Evolutionary conservation across 2,113 vertebrate genomes (phyloP).

Genomic region (Thamnophis sirtalis): DNA sequence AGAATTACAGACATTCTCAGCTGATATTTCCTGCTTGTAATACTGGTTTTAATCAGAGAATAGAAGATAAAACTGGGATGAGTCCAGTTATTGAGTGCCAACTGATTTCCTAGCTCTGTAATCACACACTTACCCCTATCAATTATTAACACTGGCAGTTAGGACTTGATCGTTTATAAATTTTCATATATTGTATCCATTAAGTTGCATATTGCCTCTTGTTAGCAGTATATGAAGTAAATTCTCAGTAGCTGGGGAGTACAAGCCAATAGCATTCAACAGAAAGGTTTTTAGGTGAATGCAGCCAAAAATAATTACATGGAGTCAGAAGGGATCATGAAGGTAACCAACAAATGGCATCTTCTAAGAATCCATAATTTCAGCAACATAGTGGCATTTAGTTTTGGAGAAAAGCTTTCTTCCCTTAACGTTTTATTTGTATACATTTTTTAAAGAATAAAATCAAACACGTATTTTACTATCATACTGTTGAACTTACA

Average conservation of each 20-base stretch:
- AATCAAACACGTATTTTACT: background rate
- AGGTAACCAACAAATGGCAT: constrained; percentile 18
- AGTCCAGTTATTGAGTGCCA: constrained; percentile 50
- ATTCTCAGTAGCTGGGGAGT: constrained; percentile 43
- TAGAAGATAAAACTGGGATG: constrained; percentile 54
- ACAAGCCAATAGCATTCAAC: constrained; percentile 39
- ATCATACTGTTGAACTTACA: background rate
- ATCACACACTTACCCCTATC: constrained; percentile 24
- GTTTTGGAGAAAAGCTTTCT: constrained; percentile 37
- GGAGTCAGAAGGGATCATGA: constrained; percentile 34
- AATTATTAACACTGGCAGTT: constrained; percentile 55
- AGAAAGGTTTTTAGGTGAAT: constrained; percentile 39
- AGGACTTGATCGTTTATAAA: constrained; percentile 47
- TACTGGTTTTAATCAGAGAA: constrained; percentile 39
- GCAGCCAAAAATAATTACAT: constrained; percentile 34
- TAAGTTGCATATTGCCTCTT: constrained; percentile 48
- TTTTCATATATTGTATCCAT: constrained; percentile 46
- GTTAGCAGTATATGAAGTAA: constrained; percentile 50
- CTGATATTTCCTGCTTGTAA: constrained; percentile 6
- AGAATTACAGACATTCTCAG: constrained; percentile 36
- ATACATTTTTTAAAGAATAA: background rate
- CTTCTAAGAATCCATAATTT: constrained; percentile 37
- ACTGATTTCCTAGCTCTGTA: constrained; percentile 49
- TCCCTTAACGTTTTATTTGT: background rate
- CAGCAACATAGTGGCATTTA: constrained; percentile 37